Conservation (phyloP, 2,797 vertebrate species). For the Gymnopithys bicolor region DNA sequence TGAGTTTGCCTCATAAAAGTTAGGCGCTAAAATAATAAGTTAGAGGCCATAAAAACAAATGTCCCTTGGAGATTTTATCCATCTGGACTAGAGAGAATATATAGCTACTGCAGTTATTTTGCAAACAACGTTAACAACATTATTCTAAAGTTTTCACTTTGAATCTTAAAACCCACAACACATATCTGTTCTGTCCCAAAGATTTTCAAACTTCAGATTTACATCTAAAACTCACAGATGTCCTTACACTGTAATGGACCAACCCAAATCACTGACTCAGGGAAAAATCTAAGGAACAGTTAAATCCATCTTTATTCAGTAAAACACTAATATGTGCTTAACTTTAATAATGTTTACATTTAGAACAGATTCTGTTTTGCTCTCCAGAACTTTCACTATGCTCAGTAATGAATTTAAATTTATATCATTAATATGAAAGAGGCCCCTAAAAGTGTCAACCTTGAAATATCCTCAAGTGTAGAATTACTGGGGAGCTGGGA, state of each 20-base stretch:
- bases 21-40: slow-evolving; percentile 50
- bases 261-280: background rate
- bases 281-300: background rate
- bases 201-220: background rate
- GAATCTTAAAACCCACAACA: background rate
- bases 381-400: background rate
- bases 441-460: background rate
- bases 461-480: background rate
- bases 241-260: background rate
- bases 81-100: slow-evolving; percentile 45
- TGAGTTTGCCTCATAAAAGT: slow-evolving; percentile 44
- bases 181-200: background rate
- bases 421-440: background rate
- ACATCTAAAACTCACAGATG: slow-evolving; percentile 24
- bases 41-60: slow-evolving; percentile 54
- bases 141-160: slow-evolving; percentile 14
- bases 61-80: slow-evolving; percentile 38
- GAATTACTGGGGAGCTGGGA: background rate
- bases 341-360: background rate
- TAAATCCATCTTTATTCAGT: background rate
- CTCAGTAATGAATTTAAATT: background rate
- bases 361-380: background rate
- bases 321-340: background rate
- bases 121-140: slow-evolving; percentile 17
- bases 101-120: slow-evolving; percentile 24